Conservation (phyloP, 2,113 vertebrate genomes). For the Lonchura striata region DNA sequence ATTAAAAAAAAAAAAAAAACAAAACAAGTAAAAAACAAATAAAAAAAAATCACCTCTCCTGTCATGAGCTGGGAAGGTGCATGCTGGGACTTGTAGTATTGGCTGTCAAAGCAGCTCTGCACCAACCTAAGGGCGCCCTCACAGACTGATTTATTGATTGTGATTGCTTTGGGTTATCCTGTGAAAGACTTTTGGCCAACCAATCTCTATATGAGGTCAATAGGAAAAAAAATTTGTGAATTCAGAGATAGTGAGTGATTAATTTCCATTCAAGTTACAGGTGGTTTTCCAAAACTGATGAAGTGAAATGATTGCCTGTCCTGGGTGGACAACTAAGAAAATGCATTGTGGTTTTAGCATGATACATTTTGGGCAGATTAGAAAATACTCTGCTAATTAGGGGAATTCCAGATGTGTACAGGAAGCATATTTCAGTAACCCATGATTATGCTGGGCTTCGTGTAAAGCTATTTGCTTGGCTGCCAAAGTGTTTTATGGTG, state of each 20-base stretch:
- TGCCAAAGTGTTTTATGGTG: conserved; percentile 66
- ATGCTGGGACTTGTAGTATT: background rate
- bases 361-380: conserved; percentile 58
- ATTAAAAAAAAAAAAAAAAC: background rate
- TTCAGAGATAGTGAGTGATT: background rate
- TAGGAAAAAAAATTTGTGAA: background rate
- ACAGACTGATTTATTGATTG: background rate
- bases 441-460: conserved; percentile 21
- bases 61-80: background rate
- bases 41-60: background rate
- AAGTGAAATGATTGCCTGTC: background rate
- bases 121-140: background rate
- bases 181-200: background rate
- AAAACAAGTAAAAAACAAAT: background rate
- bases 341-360: background rate
- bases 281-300: background rate
- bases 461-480: conserved; percentile 54
- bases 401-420: conserved; percentile 80
- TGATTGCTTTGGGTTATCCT: background rate
- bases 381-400: conserved; percentile 81
- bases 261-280: background rate
- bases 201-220: background rate
- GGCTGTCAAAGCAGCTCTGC: background rate
- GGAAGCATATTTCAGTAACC: conserved; percentile 65
- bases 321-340: conserved; percentile 12